Percentiles rank a stretch among this genome's conserved stretches.
Evolutionary conservation across 2,888 invertebrate genomes (phyloP).

Genomic region (Apamea epomidion): DNA sequence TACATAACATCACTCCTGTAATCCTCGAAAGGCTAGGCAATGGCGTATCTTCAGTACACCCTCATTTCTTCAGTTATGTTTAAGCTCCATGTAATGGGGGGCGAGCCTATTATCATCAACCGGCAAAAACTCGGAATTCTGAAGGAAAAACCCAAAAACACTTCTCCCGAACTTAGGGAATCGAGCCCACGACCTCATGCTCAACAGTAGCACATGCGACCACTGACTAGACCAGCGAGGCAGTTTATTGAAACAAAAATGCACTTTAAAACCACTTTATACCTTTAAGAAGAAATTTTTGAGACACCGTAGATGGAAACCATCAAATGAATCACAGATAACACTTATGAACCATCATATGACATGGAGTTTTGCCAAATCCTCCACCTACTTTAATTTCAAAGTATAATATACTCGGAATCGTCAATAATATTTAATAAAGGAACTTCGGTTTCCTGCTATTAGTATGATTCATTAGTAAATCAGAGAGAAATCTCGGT

Average conservation of each 20-base stretch:
- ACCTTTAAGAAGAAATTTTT: neutral
- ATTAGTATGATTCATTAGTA: slow-evolving; percentile 24
- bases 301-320: neutral
- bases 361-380: slow-evolving; percentile 37
- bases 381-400: slow-evolving; percentile 27
- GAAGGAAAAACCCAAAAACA: neutral
- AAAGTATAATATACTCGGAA: slow-evolving; percentile 41
- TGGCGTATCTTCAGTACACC: neutral
- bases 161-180: neutral
- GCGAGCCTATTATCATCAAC: neutral
- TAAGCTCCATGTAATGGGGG: too few species aligned
- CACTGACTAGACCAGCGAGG: neutral
- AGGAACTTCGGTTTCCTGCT: slow-evolving; percentile 35
- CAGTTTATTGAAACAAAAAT: neutral
- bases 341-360: neutral
- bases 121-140: neutral
- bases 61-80: too few species aligned
- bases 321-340: slow-evolving; percentile 4
- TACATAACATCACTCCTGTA: neutral
- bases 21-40: neutral
- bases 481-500: slow-evolving; percentile 10
- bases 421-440: slow-evolving; percentile 36
- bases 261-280: neutral
- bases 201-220: neutral
- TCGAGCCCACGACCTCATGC: neutral